Evolutionary conservation across 2,888 invertebrate genomes (phyloP).

Genomic region (Chloroclysta siterata): DNA sequence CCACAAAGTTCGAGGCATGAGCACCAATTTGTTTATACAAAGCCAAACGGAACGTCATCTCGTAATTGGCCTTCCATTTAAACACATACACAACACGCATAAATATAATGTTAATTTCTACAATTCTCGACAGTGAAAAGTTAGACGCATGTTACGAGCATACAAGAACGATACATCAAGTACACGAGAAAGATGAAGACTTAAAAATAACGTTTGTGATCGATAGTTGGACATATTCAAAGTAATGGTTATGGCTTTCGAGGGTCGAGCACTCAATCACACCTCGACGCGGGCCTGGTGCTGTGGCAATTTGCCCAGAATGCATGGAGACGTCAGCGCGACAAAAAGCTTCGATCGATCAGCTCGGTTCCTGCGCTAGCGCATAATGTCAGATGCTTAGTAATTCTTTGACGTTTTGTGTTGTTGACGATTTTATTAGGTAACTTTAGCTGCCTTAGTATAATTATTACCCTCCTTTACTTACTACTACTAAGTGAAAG

Average conservation of each 20-base stretch:
- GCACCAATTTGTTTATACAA: conserved; percentile 62
- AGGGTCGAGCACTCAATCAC: conserved; percentile 71
- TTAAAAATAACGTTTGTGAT: conserved; percentile 69
- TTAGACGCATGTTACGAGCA: conserved; percentile 48
- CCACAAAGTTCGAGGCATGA: conserved; percentile 51
- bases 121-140: conserved; percentile 56
- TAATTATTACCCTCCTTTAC: neutral
- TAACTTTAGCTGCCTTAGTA: neutral
- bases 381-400: conserved; percentile 52
- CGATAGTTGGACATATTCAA: conserved; percentile 75
- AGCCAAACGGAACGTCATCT: conserved; percentile 31
- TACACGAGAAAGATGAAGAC: conserved; percentile 53
- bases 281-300: conserved; percentile 63
- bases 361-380: conserved; percentile 65
- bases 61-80: conserved; percentile 30
- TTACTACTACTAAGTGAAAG: neutral
- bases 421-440: neutral
- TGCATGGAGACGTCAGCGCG: conserved; percentile 80
- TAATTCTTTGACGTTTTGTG: conserved; percentile 4
- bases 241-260: conserved; percentile 65
- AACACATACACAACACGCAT: conserved; percentile 6
- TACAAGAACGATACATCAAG: conserved; percentile 52
- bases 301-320: conserved; percentile 78
- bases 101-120: conserved; percentile 36
- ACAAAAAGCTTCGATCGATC: conserved; percentile 83